Evolutionary conservation across 2,888 invertebrate genomes (phyloP).

Genomic region (Reticulitermes lucifugus): DNA sequence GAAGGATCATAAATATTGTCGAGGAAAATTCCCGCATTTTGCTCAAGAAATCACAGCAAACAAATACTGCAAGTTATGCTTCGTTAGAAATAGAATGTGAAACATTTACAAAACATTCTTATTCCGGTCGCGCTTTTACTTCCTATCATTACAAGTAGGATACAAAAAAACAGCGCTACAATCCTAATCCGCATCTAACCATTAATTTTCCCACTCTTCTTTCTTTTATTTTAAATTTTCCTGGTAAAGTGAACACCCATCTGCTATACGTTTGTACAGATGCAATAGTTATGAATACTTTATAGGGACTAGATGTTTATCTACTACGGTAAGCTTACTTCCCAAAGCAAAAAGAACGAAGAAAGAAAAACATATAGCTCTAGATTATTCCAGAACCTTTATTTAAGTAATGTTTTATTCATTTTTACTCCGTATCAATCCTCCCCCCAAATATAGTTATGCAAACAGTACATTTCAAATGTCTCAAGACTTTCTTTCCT

Average conservation of each 20-base stretch:
- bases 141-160: neutral
- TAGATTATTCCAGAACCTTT: neutral
- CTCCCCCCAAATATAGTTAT: conserved; percentile 9
- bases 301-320: conserved; percentile 13
- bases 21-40: too few species aligned
- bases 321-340: neutral
- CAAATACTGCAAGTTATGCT: neutral
- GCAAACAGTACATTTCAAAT: conserved; percentile 5
- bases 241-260: neutral
- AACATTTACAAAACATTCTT: too few species aligned
- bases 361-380: neutral
- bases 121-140: neutral
- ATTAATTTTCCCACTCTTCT: conserved; percentile 1
- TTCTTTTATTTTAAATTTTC: neutral
- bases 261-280: neutral
- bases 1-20: too few species aligned
- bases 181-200: neutral
- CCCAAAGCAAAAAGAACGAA: neutral
- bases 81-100: too few species aligned
- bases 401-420: conserved; percentile 10
- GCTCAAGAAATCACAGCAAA: neutral
- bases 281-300: neutral
- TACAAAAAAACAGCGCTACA: neutral
- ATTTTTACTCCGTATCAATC: conserved; percentile 12
- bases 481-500: neutral